Percentiles rank a stretch among this genome's conserved stretches.
These are phyloP conservation scores for Macrophya annulata DNA, from an alignment of 2,888 invertebrate species.

Conservation along the genomic window DNA sequence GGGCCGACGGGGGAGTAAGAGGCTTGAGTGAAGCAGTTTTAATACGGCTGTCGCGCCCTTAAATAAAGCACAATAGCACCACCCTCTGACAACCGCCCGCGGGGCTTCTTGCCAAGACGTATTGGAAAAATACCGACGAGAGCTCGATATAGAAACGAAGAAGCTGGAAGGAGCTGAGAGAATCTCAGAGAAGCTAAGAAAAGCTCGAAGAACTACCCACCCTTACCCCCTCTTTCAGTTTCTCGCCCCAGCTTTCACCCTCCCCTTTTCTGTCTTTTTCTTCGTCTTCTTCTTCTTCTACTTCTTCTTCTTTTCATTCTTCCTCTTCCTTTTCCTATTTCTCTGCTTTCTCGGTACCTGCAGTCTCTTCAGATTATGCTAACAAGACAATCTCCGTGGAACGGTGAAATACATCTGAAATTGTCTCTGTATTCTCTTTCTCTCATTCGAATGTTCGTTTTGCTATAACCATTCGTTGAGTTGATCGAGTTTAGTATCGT, in stretches of 20 bases:
- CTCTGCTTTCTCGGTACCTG: neutral
- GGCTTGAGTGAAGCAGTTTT: conserved; percentile 63
- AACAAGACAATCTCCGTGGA: conserved; percentile 71
- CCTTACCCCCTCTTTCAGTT: conserved; percentile 59
- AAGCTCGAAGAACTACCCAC: neutral
- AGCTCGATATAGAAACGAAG: conserved; percentile 58
- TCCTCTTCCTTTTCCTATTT: neutral
- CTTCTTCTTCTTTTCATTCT: neutral
- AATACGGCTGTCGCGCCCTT: conserved; percentile 64
- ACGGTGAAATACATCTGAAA: conserved; percentile 58
- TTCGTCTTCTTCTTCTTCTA: neutral
- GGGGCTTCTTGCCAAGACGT: conserved; percentile 56
- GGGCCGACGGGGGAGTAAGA: conserved; percentile 48
- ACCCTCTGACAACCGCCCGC: conserved; percentile 56
- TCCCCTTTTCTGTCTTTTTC: too few species aligned
- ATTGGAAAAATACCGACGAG: conserved; percentile 60
- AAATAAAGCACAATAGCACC: conserved; percentile 62
- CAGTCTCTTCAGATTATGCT: conserved; percentile 74
- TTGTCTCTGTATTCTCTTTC: conserved; percentile 22
- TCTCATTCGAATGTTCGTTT: conserved; percentile 31
- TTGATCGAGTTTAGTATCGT: conserved; percentile 17
- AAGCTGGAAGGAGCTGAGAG: conserved; percentile 21
- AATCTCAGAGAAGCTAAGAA: conserved; percentile 8
- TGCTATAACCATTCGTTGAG: conserved; percentile 39
- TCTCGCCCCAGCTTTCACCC: conserved; percentile 57